A percentile compares a stretch with the other conserved stretches of the same genome.
Evolutionary conservation across 2,888 invertebrate species (phyloP).

Genomic region (Parnassius mnemosyne): DNA sequence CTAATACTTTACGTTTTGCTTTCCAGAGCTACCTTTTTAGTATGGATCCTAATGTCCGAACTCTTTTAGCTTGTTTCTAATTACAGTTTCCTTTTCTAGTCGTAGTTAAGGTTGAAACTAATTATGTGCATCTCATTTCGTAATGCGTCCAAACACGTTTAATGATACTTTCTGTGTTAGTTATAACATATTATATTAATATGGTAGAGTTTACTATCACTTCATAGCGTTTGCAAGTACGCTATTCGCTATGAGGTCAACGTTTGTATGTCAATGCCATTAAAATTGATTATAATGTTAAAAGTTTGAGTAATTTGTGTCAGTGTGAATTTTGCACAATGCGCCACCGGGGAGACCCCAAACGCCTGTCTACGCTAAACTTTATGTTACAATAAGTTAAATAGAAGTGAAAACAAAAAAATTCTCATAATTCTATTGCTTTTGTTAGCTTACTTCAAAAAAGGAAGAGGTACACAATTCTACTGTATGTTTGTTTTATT

Average conservation of each 20-base stretch:
- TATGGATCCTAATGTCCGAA: not conserved
- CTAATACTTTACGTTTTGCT: no score
- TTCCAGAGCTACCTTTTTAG: not conserved
- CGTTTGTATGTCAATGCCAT: constrained; percentile 17
- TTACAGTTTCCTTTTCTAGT: constrained; percentile 5
- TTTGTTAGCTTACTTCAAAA: no score
- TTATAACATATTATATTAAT: constrained; percentile 5
- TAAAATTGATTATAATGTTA: constrained; percentile 10
- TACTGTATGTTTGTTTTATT: no score
- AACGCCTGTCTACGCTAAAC: not conserved
- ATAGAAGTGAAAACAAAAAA: no score
- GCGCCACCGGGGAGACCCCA: not conserved
- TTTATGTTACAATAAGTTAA: not conserved
- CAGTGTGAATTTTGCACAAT: constrained; percentile 16
- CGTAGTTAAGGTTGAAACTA: constrained; percentile 3
- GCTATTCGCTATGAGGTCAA: not conserved
- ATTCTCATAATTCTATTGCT: no score
- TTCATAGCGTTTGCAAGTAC: not conserved
- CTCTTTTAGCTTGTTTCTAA: not conserved
- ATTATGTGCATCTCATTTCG: constrained; percentile 1
- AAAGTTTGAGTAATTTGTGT: constrained; percentile 11
- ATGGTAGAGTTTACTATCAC: constrained; percentile 5
- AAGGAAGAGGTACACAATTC: no score
- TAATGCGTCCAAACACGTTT: constrained; percentile 1
- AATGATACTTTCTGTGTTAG: constrained; percentile 23